Evolutionary conservation across 2,888 invertebrate genomes (phyloP), one percentile per base, ranked within the genome.

Genomic region (Polydrusus tereticollis): DNA sequence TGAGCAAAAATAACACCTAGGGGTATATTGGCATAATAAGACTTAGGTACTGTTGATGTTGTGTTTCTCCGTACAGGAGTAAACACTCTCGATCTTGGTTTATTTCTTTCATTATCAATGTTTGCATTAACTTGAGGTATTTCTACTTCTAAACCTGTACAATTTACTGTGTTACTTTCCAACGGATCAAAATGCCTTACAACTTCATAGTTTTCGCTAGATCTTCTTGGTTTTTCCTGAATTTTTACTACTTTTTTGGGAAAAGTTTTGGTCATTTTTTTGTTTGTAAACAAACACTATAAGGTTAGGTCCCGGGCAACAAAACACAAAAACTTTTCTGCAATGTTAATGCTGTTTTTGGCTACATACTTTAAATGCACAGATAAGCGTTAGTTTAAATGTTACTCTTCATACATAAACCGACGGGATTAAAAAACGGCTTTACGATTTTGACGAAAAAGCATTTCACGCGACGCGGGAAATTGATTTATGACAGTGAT

Each of bases 171-270:
- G 2, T 21, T 36, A 21, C 18, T 58, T 20, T 29, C 16, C 0
- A 36, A 47, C 2, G 70, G 70, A 16, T 59, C 59, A 60, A 71
- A 71, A 14, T 71, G 71, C 18, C 41, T 59, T 5, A 66, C 55
- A 23, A 71, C 33, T 45, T 71, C 60, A 55, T 52, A 66, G 16
- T 59, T 52, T 33, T 41, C 38, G 4, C 29, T 41, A 6, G 4
- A 2, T 21, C 10, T 18, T 43, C 16, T 58, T 12, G 60, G 66
- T 20, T n/a, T 70, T 23, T 70, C 47, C 5, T 16, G n/a, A 14
- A 43, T 60, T 43, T 71, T 65, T 8, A 8, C 38, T 5, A 60
- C 66, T 60, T 71, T 71, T 59, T 59, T 66, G 12, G 29, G 21
- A 21, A 50, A 47, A 29, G 14, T 50, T 52, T 60, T 60, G 33